A percentile compares a stretch with the other conserved stretches of the same genome.
These are phyloP conservation scores for Yponomeuta evonymella DNA, from an alignment of 2,888 invertebrate genomes.

Conservation along the genomic window DNA sequence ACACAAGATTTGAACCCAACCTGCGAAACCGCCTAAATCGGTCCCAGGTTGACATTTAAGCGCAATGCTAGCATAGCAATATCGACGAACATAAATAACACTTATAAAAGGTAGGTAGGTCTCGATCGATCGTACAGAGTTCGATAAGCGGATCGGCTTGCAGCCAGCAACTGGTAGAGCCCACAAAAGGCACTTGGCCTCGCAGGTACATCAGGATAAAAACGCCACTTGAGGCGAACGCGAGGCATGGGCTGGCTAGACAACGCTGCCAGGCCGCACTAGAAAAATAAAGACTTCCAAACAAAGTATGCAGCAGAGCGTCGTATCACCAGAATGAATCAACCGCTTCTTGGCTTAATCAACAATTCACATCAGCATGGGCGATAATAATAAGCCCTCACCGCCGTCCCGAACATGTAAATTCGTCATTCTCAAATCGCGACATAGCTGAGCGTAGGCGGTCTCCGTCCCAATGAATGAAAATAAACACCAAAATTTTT, in stretches of 20 bases:
- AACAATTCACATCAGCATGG: conserved; percentile 63
- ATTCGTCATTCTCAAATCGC: conserved; percentile 73
- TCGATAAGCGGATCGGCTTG: conserved; percentile 34
- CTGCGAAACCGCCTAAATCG: no score
- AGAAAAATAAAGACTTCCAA: conserved; percentile 32
- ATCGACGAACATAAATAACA: not conserved
- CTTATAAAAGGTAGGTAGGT: not conserved
- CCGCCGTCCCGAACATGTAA: conserved; percentile 72
- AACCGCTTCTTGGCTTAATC: conserved; percentile 44
- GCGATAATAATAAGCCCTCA: conserved; percentile 64
- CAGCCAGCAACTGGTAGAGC: conserved; percentile 31
- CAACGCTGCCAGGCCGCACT: conserved; percentile 43
- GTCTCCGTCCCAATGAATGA: conserved; percentile 56
- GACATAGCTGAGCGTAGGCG: conserved; percentile 69
- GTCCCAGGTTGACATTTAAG: not conserved
- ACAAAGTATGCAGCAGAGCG: conserved; percentile 27
- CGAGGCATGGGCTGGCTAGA: conserved; percentile 60
- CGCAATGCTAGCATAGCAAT: not conserved
- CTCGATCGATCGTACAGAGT: conserved; percentile 4
- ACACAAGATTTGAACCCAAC: no score
- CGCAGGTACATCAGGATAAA: conserved; percentile 71
- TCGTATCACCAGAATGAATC: conserved; percentile 38
- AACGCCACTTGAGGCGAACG: conserved; percentile 67
- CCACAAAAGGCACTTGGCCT: conserved; percentile 32
- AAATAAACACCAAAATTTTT: conserved; percentile 56